Percentiles rank a stretch among this genome's conserved stretches.
Conservation (phyloP, 2,797 vertebrate species). For the Hafferia zeledoni region DNA sequence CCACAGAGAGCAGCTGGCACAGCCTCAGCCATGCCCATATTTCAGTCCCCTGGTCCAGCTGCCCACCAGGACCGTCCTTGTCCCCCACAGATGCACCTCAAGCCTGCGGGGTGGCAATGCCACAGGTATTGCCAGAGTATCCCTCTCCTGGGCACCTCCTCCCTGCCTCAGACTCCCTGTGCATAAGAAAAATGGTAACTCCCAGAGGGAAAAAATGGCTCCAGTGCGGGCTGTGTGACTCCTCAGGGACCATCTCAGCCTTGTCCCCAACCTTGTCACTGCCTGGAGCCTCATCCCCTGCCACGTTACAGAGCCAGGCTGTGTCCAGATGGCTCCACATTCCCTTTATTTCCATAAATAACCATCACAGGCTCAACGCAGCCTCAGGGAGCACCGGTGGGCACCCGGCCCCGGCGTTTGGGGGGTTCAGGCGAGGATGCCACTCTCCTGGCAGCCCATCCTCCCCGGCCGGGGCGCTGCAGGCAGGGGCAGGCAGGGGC, state of each 20-base stretch:
- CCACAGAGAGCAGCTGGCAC: not conserved
- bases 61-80: not conserved
- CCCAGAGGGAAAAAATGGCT: not conserved
- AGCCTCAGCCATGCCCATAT: not conserved
- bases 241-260: not conserved
- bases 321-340: not conserved
- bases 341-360: not conserved
- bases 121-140: not conserved
- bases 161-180: not conserved
- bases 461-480: fast-evolving
- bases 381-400: not conserved
- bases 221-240: not conserved
- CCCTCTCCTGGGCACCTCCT: not conserved
- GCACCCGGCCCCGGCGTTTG: fast-evolving
- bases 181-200: not conserved
- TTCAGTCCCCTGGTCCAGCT: not conserved
- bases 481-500: not conserved
- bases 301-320: fast-evolving
- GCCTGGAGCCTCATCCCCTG: not conserved
- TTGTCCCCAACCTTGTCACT: not conserved
- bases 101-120: not conserved
- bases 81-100: fast-evolving
- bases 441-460: fast-evolving
- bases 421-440: fast-evolving
- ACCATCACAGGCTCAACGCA: fast-evolving